Base-by-base conservation (phyloP, 2,888 invertebrate species). In the Drosophila imparisetae region DNA sequence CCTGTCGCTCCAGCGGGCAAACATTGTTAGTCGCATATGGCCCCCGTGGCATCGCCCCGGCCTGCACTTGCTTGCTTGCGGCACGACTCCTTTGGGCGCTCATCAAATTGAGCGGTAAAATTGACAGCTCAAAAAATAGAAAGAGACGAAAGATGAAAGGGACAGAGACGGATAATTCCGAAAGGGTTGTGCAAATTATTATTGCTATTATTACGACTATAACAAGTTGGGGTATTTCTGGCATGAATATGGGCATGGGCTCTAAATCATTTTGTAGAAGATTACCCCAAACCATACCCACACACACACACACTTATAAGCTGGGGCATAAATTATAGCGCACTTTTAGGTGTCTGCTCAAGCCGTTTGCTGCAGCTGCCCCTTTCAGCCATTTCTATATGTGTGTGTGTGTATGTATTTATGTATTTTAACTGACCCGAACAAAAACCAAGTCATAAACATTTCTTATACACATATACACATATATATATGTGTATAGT, bases 111-210 rank as follows among this genome's bases (percentile, higher is more conserved):
- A 83, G 75, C 86, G 80, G 72, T 81, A 78, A 83, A 84, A 80
- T 78, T 72, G 80, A 80, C 75, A 74, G 45, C 45, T 24, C 45
- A 58, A 59, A 8, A 36, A 5, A 42, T 29, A 18, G 53, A 34
- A 42, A 15, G 27, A 32, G 55, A 13, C 7, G 10, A 18, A 24
- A 7, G 3, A 21, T 21, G 15, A 34, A 34, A 53, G 32, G 18
- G 52, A 32, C 6, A 18, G 36, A 55, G 55, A 7, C 36, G 36
- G 32, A 36, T 13, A 54, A 36, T 27, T 21, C 6, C 64, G 67
- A 86, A 86, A 75, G 89, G 89, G 81, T 69, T 86, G 68, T 80
- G 81, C 85, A 89, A 89, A 85, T 85, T 80, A 89, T 89, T 86
- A 85, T 85, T 81, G 81, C 77, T 80, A 78, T 86, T 83, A 86